Conservation (phyloP, 2,888 invertebrate genomes). For the Rhopalosiphum nymphaeae region DNA sequence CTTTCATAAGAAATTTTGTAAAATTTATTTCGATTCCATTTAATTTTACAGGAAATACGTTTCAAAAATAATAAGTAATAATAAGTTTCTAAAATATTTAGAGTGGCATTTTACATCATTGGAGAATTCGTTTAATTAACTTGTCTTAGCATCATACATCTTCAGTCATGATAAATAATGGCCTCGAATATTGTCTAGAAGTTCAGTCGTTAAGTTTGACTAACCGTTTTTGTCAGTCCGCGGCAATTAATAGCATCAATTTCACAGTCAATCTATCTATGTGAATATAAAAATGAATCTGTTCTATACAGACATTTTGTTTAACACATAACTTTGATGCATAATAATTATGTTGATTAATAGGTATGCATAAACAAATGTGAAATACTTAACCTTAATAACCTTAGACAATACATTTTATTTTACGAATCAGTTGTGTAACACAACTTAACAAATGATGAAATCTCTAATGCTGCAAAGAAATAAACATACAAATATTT, state of each 20-base stretch:
- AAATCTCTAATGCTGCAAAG: not conserved
- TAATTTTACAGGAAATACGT: not conserved
- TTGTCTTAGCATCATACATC: slow-evolving; percentile 24
- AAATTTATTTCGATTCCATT: not conserved
- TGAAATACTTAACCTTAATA: not conserved
- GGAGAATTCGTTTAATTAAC: slow-evolving; percentile 38
- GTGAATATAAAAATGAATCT: slow-evolving; percentile 18
- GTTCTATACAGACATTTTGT: slow-evolving; percentile 18
- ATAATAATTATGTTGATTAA: not conserved
- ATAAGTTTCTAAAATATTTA: not conserved
- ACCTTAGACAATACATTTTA: not conserved
- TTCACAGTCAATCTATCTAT: slow-evolving; percentile 18
- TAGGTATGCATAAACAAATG: not conserved
- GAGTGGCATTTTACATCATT: not conserved
- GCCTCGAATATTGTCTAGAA: slow-evolving; percentile 30
- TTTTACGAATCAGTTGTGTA: not conserved
- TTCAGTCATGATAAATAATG: slow-evolving; percentile 46
- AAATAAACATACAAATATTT: not conserved
- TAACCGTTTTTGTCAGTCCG: slow-evolving; percentile 41
- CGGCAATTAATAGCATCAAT: slow-evolving; percentile 33
- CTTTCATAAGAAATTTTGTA: not conserved
- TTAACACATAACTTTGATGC: not conserved
- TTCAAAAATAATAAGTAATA: no score
- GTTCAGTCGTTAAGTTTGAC: slow-evolving; percentile 32
- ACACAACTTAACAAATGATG: not conserved